Conservation (phyloP, 2,797 vertebrate genomes). For the Acropternis orthonyx region DNA sequence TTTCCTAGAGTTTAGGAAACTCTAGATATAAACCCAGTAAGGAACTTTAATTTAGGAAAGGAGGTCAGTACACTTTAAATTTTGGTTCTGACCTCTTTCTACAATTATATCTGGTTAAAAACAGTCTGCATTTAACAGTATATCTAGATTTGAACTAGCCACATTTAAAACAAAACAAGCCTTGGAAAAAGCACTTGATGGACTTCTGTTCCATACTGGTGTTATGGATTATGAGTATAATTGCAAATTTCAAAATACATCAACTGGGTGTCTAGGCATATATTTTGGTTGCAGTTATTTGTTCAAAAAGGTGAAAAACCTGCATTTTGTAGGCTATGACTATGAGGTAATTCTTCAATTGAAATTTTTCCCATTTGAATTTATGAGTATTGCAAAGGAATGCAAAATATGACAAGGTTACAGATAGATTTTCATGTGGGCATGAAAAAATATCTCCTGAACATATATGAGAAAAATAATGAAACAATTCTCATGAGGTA, state of each 20-base stretch:
- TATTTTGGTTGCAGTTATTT: not conserved
- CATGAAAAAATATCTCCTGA: not conserved
- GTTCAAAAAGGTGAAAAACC: not conserved
- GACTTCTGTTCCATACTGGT: not conserved
- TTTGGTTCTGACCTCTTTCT: not conserved
- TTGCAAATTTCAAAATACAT: not conserved
- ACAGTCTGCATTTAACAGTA: not conserved
- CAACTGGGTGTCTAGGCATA: fast-evolving
- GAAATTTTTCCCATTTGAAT: not conserved
- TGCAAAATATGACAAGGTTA: not conserved
- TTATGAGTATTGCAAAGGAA: not conserved
- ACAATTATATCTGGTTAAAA: not conserved
- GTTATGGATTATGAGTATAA: not conserved
- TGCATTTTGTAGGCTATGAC: not conserved
- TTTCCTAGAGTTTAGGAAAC: not conserved
- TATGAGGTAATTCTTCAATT: not conserved
- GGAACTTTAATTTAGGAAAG: not conserved
- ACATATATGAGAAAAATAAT: not conserved
- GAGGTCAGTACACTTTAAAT: not conserved
- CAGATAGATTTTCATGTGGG: not conserved
- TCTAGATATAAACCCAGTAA: not conserved
- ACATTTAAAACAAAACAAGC: not conserved
- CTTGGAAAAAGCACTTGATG: not conserved
- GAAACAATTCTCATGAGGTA: not conserved
- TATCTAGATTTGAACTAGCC: not conserved